Evolutionary conservation across 2,888 invertebrate species (phyloP), one percentile per base, ranked within the genome.

Genomic region (Hipparchia semele): DNA sequence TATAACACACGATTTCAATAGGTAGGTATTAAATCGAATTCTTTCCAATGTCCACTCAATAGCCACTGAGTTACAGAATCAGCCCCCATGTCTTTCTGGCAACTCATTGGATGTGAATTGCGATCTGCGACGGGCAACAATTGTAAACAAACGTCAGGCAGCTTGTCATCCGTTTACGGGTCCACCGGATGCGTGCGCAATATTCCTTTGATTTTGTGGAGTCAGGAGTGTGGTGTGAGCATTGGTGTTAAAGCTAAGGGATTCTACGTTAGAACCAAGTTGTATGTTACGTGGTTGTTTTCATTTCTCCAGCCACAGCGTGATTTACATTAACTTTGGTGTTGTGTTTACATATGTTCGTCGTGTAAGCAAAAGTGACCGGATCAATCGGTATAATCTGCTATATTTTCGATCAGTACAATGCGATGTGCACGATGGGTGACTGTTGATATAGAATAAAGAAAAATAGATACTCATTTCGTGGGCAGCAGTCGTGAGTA

Each of bases 401-500:
- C 78, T 83, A 79, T 83, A 83, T 82, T 81, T 84, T 80, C 75
- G 79, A 79, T 82, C 77, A 82, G 84, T 85, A 85, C 80, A 83
- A 83, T 83, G 83, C 80, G 80, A 81, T 84, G 88, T 85, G 85
- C 82, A 83, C 81, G 82, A 84, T 84, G 84, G 85, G 84, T 85
- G 81, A 83, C 82, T 83, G 79, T 75, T 80, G 81, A 84, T 87
- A 82, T 78, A 84, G 86, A 85, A 83, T 85, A 85, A 82, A 82
- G 78, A 80, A 75, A 80, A 81, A 75, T 76, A 76, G 79, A 78
- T 74, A 76, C 76, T 75, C 59, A 60, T 69, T 70, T 70, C 67
- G 13, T 64, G 54, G 68, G 69, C 71, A 62, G 69, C 67, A 77
- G 67, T 51, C 58, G 81, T 82, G 75, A 82, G 81, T 81, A 75